These are phyloP conservation scores for Podargus strigoides DNA, from an alignment of 2,797 vertebrate species.

Conservation along the genomic window DNA sequence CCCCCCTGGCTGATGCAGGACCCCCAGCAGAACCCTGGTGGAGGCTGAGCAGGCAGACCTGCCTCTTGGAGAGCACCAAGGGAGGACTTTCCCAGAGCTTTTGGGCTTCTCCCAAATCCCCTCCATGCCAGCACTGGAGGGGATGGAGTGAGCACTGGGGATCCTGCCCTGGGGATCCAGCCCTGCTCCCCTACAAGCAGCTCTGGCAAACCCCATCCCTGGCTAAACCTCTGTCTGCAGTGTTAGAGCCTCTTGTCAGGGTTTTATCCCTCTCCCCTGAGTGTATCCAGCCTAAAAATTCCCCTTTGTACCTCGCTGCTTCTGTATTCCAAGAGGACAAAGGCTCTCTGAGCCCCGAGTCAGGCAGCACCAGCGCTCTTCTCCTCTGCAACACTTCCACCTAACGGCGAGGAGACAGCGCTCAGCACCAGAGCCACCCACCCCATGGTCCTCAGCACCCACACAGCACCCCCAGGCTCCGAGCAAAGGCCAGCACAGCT, in stretches of 20 bases:
- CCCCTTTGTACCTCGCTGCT: neutral
- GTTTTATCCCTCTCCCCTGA: neutral
- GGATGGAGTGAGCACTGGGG: fast-evolving
- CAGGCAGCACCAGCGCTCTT: neutral
- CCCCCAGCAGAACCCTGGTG: neutral
- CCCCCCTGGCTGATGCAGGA: neutral
- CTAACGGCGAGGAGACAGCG: neutral
- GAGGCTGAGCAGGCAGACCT: neutral
- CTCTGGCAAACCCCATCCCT: neutral
- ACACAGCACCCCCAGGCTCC: fast-evolving
- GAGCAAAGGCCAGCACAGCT: neutral
- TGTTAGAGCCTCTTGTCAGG: neutral
- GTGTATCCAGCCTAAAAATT: neutral
- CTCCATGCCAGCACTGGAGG: fast-evolving
- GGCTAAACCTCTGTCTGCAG: neutral
- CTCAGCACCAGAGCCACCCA: neutral
- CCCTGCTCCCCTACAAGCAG: fast-evolving
- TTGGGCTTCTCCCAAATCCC: neutral
- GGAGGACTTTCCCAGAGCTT: neutral
- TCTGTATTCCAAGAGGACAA: neutral
- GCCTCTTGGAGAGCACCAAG: neutral
- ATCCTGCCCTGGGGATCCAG: neutral
- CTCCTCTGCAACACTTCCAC: slow-evolving; percentile 57
- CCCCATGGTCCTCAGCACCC: neutral
- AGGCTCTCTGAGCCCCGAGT: fast-evolving